phyloP scores from a whole-genome alignment of 2,797 vertebrate species.

The Neomorphus geoffroyi region DNA sequence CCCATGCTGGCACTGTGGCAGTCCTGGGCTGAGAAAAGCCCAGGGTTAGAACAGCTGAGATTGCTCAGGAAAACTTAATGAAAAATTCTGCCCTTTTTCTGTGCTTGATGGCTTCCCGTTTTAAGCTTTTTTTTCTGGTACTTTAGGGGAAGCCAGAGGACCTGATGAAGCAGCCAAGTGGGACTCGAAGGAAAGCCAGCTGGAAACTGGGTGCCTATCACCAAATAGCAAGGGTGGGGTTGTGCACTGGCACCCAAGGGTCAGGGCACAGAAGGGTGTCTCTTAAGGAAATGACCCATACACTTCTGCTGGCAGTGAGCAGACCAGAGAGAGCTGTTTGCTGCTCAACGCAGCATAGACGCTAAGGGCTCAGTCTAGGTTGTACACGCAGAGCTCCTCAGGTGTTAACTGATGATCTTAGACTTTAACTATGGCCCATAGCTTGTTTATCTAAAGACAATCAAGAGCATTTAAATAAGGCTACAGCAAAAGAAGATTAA shows the following conservation, averaged over 20 bases:
- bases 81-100: not conserved
- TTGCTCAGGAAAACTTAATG: not conserved
- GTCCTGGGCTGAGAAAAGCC: not conserved
- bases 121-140: not conserved
- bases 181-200: not conserved
- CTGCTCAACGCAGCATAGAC: fast-evolving
- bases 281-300: not conserved
- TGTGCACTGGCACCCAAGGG: not conserved
- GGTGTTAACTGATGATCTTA: no score
- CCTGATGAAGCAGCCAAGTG: not conserved
- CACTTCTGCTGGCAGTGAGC: not conserved
- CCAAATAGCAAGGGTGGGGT: not conserved
- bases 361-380: not conserved
- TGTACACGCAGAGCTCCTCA: no score
- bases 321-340: not conserved
- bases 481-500: not conserved
- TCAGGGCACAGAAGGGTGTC: not conserved
- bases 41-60: not conserved
- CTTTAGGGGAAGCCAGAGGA: not conserved
- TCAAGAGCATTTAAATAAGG: not conserved
- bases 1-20: not conserved
- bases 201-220: not conserved
- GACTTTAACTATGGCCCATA: not conserved
- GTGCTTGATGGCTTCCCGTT: not conserved
- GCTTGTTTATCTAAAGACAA: not conserved